Percentiles rank a stretch among this genome's conserved stretches.
Conservation (phyloP, 1,140 invertebrate genomes). For the Bathynomus jamesi region DNA sequence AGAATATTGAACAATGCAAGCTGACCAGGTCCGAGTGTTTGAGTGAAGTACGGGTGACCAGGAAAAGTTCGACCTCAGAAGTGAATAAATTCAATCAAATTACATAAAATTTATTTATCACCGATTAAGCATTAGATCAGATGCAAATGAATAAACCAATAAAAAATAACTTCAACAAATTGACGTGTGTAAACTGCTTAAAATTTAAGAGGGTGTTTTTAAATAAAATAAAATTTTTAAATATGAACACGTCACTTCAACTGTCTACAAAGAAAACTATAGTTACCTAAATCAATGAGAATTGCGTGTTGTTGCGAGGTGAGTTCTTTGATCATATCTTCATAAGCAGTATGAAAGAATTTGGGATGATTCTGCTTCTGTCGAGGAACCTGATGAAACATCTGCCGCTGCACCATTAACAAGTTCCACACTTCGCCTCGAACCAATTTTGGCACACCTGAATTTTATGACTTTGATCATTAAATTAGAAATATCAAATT, state of each 20-base stretch:
- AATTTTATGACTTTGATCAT: too few species aligned
- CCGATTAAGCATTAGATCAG: too few species aligned
- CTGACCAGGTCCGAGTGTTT: slow-evolving; percentile 79
- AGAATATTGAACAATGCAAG: slow-evolving; percentile 86
- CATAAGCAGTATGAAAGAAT: slow-evolving; percentile 69
- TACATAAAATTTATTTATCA: slow-evolving; percentile 4
- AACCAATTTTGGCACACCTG: slow-evolving; percentile 75
- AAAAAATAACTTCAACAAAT: slow-evolving; percentile 16
- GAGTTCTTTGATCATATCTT: slow-evolving; percentile 70
- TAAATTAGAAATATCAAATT: too few species aligned
- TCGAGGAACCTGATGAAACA: slow-evolving; percentile 44
- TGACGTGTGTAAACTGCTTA: background rate
- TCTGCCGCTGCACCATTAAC: slow-evolving; percentile 68
- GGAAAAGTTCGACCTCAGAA: slow-evolving; percentile 80
- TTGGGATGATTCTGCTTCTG: slow-evolving; percentile 47
- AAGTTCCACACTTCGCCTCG: slow-evolving; percentile 88
- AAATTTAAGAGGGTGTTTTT: too few species aligned
- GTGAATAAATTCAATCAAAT: slow-evolving; percentile 34
- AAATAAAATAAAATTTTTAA: too few species aligned
- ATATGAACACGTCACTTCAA: too few species aligned
- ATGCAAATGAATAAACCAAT: too few species aligned
- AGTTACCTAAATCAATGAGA: slow-evolving; percentile 72
- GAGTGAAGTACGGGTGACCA: slow-evolving; percentile 81
- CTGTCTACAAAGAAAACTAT: background rate
- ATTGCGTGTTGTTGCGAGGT: slow-evolving; percentile 94